Percentiles rank a stretch among this genome's conserved stretches.
Evolutionary conservation across 2,888 invertebrate species (phyloP).

Genomic region (Synergus japonicus): DNA sequence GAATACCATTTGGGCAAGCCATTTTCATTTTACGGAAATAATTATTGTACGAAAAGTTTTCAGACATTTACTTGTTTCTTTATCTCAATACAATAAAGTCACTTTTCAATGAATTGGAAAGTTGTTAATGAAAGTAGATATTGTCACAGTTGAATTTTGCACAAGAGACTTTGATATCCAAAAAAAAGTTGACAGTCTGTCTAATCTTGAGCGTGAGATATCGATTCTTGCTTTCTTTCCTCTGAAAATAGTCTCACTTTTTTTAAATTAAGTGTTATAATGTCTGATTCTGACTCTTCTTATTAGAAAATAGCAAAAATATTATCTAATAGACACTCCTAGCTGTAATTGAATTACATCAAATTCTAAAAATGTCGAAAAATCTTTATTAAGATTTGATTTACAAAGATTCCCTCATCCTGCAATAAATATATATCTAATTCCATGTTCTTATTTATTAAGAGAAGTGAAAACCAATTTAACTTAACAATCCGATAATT

Average conservation of each 20-base stretch:
- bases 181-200: constrained; percentile 14
- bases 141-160: constrained; percentile 12
- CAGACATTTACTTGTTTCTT: neutral
- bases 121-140: neutral
- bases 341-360: neutral
- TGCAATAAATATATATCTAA: neutral
- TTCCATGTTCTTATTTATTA: neutral
- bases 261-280: neutral
- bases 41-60: neutral
- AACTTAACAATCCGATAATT: neutral
- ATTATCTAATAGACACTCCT: neutral
- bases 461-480: neutral
- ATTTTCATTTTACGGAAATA: constrained; percentile 48
- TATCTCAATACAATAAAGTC: neutral
- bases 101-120: neutral
- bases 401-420: neutral
- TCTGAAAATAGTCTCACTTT: neutral
- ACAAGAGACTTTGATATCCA: constrained; percentile 24
- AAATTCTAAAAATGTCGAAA: neutral
- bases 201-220: constrained; percentile 5
- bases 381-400: neutral
- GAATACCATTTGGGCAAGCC: constrained; percentile 52
- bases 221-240: constrained; percentile 10
- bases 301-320: neutral
- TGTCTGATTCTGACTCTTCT: too few species aligned